Percentiles rank a stretch among this genome's conserved stretches.
Evolutionary conservation across 2,113 vertebrate genomes (phyloP).

Genomic region (Puffinus mauretanicus): DNA sequence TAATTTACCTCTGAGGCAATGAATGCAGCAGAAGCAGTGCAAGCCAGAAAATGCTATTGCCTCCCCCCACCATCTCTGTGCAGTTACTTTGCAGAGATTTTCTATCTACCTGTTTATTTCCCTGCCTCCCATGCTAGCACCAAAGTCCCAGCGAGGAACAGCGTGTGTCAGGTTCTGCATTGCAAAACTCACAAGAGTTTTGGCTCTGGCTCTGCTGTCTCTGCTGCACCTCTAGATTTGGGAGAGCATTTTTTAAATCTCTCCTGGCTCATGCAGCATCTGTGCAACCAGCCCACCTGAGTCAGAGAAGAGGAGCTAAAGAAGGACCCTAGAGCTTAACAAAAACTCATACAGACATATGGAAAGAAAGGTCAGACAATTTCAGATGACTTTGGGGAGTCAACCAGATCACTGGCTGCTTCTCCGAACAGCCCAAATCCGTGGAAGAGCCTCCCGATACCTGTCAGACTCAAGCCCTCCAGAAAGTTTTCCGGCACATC

Average conservation of each 20-base stretch:
- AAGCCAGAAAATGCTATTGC: neutral
- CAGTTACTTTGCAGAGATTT: neutral
- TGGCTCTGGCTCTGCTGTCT: neutral
- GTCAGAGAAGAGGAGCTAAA: neutral
- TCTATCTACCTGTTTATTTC: neutral
- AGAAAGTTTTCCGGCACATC: neutral
- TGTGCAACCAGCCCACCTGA: neutral
- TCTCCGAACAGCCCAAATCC: neutral
- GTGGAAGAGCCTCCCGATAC: neutral
- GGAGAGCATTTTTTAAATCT: neutral
- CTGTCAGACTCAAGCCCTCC: neutral
- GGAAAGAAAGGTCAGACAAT: neutral
- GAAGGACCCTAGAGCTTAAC: neutral
- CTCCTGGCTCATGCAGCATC: neutral
- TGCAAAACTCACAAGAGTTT: neutral
- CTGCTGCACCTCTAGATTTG: neutral
- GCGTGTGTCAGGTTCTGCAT: neutral
- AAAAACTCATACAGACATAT: neutral
- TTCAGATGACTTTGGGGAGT: neutral
- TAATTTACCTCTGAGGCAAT: conserved; percentile 35
- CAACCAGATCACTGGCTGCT: neutral
- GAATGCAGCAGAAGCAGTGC: conserved; percentile 33
- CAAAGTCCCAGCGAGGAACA: neutral
- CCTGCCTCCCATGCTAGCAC: neutral
- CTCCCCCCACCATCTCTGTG: neutral